A percentile compares a stretch with the other conserved stretches of the same genome.
phyloP scores from a whole-genome alignment of 2,113 vertebrate species.

The Mungos mungo region DNA sequence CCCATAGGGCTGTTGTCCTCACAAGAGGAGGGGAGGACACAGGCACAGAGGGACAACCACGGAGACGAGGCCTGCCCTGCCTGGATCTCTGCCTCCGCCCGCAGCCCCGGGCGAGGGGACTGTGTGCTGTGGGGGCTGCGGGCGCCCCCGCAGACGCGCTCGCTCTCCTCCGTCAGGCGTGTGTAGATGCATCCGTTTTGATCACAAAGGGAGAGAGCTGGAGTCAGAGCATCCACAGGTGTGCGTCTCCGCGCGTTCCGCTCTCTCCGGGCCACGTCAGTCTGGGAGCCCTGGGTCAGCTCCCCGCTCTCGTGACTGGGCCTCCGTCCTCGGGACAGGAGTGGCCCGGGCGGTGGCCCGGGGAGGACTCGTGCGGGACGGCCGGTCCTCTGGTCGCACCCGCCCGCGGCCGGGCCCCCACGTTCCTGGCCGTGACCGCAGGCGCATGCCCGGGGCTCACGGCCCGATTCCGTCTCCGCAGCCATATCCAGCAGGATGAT shows the following conservation, averaged over 20 bases:
- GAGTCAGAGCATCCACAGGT: rapidly evolving
- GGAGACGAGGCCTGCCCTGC: not conserved
- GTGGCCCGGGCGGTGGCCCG: rapidly evolving
- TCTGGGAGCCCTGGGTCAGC: rapidly evolving
- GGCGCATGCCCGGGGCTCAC: rapidly evolving
- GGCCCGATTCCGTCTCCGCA: rapidly evolving
- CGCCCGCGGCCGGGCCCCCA: rapidly evolving
- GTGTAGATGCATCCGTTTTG: rapidly evolving
- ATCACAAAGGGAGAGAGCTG: rapidly evolving
- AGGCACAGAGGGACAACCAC: rapidly evolving
- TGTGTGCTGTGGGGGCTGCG: rapidly evolving
- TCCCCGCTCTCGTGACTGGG: rapidly evolving
- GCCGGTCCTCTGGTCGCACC: rapidly evolving
- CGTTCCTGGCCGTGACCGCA: rapidly evolving
- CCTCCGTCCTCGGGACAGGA: not conserved
- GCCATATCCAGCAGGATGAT: constrained; percentile 92
- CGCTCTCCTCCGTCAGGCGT: rapidly evolving
- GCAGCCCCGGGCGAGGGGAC: not conserved
- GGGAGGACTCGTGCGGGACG: not conserved
- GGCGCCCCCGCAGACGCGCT: rapidly evolving
- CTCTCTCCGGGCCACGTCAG: rapidly evolving
- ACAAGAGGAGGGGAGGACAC: not conserved
- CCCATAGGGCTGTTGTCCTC: rapidly evolving
- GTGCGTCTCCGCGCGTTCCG: too few species aligned
- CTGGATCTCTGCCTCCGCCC: rapidly evolving